Percentiles rank a stretch among this genome's conserved stretches.
Conservation (phyloP, 2,888 invertebrate genomes). For the Linyphia triangularis region DNA sequence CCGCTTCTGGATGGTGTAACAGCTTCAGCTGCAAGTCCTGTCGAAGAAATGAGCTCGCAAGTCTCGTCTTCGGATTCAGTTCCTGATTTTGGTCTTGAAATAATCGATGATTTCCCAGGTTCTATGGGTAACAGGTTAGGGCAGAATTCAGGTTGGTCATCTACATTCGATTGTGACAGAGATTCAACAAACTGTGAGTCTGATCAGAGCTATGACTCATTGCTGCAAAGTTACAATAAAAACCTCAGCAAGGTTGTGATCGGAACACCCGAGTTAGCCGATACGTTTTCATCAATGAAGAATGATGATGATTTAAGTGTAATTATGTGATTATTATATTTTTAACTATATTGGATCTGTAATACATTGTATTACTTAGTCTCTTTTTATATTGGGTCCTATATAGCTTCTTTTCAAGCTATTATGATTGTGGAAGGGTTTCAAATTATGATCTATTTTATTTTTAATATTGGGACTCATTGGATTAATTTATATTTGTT, state of each 20-base stretch:
- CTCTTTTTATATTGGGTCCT: too few relatives aligned
- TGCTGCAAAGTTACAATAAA: constrained; percentile 83
- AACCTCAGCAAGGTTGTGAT: constrained; percentile 63
- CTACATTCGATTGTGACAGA: constrained; percentile 75
- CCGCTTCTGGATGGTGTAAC: neutral
- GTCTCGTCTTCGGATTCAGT: constrained; percentile 69
- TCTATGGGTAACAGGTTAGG: constrained; percentile 76
- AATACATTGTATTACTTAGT: too few relatives aligned
- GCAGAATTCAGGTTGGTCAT: constrained; percentile 77
- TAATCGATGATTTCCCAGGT: constrained; percentile 31
- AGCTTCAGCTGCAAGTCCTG: neutral
- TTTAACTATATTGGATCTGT: too few relatives aligned
- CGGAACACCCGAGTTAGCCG: constrained; percentile 73
- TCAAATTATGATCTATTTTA: neutral
- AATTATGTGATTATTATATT: too few relatives aligned
- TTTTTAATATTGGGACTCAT: too few relatives aligned
- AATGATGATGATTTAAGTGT: constrained; percentile 37
- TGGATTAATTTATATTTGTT: too few relatives aligned
- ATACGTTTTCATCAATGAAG: constrained; percentile 64
- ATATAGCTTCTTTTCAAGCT: too few relatives aligned
- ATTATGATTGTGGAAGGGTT: neutral
- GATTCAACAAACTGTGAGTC: constrained; percentile 31
- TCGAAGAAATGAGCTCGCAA: constrained; percentile 58
- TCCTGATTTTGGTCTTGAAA: constrained; percentile 70
- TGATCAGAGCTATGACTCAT: constrained; percentile 83